These are phyloP conservation scores for Lycia hirtaria DNA, from an alignment of 2,888 invertebrate genomes.

Conservation along the genomic window DNA sequence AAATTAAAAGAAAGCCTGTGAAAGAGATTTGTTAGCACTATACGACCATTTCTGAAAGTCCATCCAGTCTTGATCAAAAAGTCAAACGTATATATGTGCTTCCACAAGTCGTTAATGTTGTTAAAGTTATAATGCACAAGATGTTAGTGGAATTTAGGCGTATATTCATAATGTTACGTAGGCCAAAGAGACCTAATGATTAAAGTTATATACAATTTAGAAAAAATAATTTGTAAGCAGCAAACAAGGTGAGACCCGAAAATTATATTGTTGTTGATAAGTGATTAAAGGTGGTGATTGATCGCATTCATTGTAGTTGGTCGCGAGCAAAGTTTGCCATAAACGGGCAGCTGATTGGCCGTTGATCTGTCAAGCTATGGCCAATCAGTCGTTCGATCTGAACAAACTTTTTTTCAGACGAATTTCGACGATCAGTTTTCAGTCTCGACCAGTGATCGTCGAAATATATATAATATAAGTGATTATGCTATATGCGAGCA, in stretches of 20 bases:
- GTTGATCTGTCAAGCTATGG: too few relatives aligned
- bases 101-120: constrained; percentile 67
- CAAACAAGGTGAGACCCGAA: constrained; percentile 19
- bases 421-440: too few relatives aligned
- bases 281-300: too few relatives aligned
- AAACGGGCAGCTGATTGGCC: too few relatives aligned
- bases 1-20: not conserved
- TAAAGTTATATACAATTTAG: constrained; percentile 33
- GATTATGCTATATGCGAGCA: constrained; percentile 13
- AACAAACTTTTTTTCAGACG: too few relatives aligned
- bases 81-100: constrained; percentile 68
- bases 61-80: constrained; percentile 30
- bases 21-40: not conserved
- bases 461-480: too few relatives aligned
- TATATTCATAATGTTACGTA: constrained; percentile 41
- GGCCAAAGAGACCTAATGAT: constrained; percentile 35
- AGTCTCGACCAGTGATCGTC: too few relatives aligned
- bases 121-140: constrained; percentile 57
- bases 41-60: constrained; percentile 19
- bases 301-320: too few relatives aligned
- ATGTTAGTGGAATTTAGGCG: constrained; percentile 42
- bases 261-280: constrained; percentile 29
- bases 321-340: too few relatives aligned
- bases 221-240: constrained; percentile 27
- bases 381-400: too few relatives aligned